Evolutionary conservation across 2,113 vertebrate species (phyloP).

Genomic region (Gallinago jamesoni): DNA sequence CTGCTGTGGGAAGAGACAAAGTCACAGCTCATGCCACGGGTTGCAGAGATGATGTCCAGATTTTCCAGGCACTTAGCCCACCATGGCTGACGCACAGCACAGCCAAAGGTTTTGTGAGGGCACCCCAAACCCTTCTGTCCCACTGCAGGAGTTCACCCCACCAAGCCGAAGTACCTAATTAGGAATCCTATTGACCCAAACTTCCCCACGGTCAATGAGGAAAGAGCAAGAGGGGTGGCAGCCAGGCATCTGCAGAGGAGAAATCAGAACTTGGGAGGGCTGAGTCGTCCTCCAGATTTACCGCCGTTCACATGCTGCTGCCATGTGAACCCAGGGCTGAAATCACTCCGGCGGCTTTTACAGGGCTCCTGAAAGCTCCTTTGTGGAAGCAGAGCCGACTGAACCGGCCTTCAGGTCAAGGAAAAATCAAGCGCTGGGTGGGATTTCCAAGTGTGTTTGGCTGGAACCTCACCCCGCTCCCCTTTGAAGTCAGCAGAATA

Average conservation of each 20-base stretch:
- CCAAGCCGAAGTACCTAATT: neutral
- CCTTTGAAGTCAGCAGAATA: conserved; percentile 42
- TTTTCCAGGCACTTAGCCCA: neutral
- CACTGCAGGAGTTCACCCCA: neutral
- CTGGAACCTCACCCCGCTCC: neutral
- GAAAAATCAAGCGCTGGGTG: conserved; percentile 22
- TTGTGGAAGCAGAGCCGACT: conserved; percentile 22
- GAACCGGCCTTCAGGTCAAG: conserved; percentile 20
- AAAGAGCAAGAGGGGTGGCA: neutral
- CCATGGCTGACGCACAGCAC: neutral
- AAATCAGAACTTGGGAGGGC: neutral
- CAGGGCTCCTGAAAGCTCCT: conserved; percentile 41
- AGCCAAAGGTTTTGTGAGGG: neutral
- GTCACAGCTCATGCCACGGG: neutral
- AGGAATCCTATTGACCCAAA: neutral
- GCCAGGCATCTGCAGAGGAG: neutral
- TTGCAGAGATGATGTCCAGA: neutral
- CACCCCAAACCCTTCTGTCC: neutral
- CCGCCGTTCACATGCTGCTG: neutral
- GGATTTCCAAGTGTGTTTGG: conserved; percentile 26
- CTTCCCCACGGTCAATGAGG: neutral
- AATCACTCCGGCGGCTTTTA: neutral
- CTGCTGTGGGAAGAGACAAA: neutral
- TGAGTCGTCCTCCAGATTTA: neutral
- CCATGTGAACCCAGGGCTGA: conserved; percentile 35